These are phyloP conservation scores for Catocala sponsa DNA, from an alignment of 2,888 invertebrate species.

Conservation along the genomic window DNA sequence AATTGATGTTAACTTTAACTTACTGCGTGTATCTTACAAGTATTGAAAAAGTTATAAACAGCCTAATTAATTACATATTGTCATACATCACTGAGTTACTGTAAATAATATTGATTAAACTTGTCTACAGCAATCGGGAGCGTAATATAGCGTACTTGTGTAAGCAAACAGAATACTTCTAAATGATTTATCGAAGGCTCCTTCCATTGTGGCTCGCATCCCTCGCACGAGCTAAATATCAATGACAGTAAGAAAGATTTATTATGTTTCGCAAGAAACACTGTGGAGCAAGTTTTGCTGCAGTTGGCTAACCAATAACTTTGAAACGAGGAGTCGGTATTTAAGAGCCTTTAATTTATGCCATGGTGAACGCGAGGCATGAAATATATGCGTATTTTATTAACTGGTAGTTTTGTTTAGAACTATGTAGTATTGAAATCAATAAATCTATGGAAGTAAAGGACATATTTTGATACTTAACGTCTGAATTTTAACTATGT, in stretches of 20 bases:
- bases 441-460: too few relatives aligned
- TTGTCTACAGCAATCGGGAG: constrained; percentile 40
- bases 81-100: constrained; percentile 10
- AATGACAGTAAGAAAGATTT: constrained; percentile 85
- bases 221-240: constrained; percentile 80
- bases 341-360: constrained; percentile 75
- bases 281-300: constrained; percentile 70
- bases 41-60: too few relatives aligned
- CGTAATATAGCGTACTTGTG: constrained; percentile 53
- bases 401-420: constrained; percentile 1
- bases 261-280: constrained; percentile 79
- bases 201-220: constrained; percentile 67
- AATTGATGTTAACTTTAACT: too few relatives aligned
- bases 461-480: too few relatives aligned
- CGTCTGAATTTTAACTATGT: too few relatives aligned
- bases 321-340: constrained; percentile 58
- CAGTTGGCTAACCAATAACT: constrained; percentile 80
- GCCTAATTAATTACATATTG: not conserved
- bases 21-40: too few relatives aligned
- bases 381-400: constrained; percentile 42
- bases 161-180: constrained; percentile 73
- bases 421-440: too few relatives aligned
- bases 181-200: constrained; percentile 78
- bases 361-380: constrained; percentile 12
- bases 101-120: constrained; percentile 34